Conservation (phyloP, 1,140 invertebrate species). For the Neotoxoptera formosana region DNA sequence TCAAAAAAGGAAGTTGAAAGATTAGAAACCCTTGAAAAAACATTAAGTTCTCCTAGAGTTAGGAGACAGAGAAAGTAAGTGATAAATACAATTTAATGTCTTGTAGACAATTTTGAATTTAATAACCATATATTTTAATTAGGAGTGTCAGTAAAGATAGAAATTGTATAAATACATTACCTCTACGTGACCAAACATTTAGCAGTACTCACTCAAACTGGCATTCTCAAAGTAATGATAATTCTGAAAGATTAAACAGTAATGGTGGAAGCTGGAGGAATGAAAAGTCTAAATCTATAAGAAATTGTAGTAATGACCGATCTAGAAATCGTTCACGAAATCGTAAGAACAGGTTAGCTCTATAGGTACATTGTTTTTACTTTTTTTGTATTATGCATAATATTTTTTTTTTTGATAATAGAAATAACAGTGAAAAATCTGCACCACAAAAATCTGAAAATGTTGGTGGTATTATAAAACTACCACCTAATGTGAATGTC, state of each 20-base stretch:
- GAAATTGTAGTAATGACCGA: conserved; percentile 27
- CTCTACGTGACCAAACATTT: neutral
- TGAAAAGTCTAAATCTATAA: conserved; percentile 43
- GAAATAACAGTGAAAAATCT: conserved; percentile 53
- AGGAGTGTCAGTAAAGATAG: conserved; percentile 43
- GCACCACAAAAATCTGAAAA: conserved; percentile 44
- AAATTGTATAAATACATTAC: conserved; percentile 28
- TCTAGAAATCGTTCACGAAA: neutral
- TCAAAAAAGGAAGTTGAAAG: conserved; percentile 44
- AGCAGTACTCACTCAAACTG: conserved; percentile 41
- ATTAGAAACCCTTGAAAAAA: conserved; percentile 40
- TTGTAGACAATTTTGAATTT: neutral
- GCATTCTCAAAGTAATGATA: conserved; percentile 47
- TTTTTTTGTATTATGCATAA: neutral
- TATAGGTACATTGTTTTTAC: neutral
- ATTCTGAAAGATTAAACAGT: conserved; percentile 21
- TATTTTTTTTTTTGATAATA: neutral
- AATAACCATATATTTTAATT: neutral
- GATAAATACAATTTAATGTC: neutral
- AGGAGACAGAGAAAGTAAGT: conserved; percentile 55
- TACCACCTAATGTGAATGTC: conserved; percentile 51
- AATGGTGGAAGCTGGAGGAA: conserved; percentile 53
- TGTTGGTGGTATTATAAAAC: conserved; percentile 58
- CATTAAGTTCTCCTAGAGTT: neutral
- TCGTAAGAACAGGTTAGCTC: conserved; percentile 23